Percentiles rank a stretch among this genome's conserved stretches.
These are phyloP conservation scores for Ornithoptera priamus DNA, from an alignment of 2,888 invertebrate species.

Conservation along the genomic window DNA sequence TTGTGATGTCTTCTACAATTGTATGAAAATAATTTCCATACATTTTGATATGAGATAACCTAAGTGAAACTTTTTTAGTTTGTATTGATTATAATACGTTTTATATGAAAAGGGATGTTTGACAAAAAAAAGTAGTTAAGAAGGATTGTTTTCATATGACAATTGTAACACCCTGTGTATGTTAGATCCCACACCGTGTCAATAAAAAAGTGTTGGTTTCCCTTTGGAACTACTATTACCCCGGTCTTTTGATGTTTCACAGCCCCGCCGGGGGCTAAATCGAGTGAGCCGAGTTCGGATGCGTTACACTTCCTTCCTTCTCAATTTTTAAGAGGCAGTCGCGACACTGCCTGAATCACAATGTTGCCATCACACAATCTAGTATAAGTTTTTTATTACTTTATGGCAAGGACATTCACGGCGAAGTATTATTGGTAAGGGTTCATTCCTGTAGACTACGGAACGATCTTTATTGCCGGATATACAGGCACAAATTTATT, in stretches of 20 bases:
- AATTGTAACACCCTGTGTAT: conserved; percentile 18
- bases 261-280: conserved; percentile 48
- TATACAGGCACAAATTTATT: too few relatives aligned
- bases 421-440: too few relatives aligned
- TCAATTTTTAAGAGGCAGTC: conserved; percentile 31
- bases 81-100: too few relatives aligned
- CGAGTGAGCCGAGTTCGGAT: conserved; percentile 42
- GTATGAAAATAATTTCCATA: too few relatives aligned
- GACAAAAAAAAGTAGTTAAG: neutral
- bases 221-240: conserved; percentile 51
- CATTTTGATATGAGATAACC: too few relatives aligned
- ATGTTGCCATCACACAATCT: neutral
- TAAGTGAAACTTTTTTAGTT: too few relatives aligned
- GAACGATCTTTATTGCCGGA: too few relatives aligned
- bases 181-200: conserved; percentile 45
- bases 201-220: conserved; percentile 60
- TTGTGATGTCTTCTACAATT: too few relatives aligned
- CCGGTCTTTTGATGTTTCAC: conserved; percentile 62
- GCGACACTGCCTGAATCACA: neutral
- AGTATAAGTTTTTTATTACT: too few relatives aligned
- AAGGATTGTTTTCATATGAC: neutral
- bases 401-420: too few relatives aligned
- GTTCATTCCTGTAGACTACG: too few relatives aligned
- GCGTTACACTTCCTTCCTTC: conserved; percentile 25
- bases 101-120: too few relatives aligned